Conservation (phyloP, 2,113 vertebrate species). For the Atractosteus spatula region DNA sequence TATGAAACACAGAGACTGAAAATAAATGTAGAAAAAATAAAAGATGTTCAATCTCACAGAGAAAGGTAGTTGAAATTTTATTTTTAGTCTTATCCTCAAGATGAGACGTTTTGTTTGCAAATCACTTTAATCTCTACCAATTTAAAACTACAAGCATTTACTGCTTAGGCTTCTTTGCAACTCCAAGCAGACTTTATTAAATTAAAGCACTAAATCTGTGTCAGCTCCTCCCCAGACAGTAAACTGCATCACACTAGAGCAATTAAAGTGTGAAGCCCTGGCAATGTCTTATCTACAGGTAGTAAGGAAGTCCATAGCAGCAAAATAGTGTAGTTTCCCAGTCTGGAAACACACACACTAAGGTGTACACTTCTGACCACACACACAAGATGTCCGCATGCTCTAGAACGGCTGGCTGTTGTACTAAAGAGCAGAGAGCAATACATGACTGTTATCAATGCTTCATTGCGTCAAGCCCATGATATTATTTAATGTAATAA, state of each 20-base stretch:
- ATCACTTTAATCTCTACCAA: slow-evolving; percentile 9
- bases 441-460: background rate
- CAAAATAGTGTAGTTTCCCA: background rate
- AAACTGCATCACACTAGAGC: slow-evolving; percentile 3
- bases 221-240: background rate
- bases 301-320: background rate
- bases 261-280: background rate
- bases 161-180: slow-evolving; percentile 13
- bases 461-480: too few species aligned
- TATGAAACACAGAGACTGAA: slow-evolving; percentile 28
- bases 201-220: slow-evolving; percentile 19
- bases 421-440: too few species aligned
- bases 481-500: background rate
- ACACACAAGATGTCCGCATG: too few species aligned
- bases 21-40: background rate
- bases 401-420: too few species aligned
- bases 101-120: slow-evolving; percentile 5
- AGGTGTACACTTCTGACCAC: background rate
- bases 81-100: background rate
- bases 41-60: background rate
- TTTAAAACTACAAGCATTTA: background rate
- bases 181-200: slow-evolving; percentile 4
- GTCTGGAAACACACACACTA: background rate
- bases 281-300: background rate
- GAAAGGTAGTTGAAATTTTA: too few species aligned